Base-by-base conservation (phyloP, 2,888 invertebrate species). In the Chorisops tibialis region DNA sequence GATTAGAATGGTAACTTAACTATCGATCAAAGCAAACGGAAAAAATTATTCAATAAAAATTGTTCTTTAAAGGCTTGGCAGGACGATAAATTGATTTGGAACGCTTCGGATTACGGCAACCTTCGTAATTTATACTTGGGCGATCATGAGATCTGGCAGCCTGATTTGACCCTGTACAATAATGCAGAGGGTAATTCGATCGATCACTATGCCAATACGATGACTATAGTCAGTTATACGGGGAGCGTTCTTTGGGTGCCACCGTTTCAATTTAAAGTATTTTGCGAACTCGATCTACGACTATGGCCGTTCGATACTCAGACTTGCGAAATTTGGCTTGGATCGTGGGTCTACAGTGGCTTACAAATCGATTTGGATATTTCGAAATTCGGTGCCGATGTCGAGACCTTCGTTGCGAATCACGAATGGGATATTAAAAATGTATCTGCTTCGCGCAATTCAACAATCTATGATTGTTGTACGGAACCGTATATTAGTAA, bases 301-400 rank as follows among this genome's bases (percentile, higher is more conserved):
- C 78, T 81, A 64, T 93, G 92, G 92, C 93, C 93, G 0, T 83
- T 80, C 49, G 93, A 93, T 74, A 77, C 77, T 5, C 92, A 93
- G 73, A 75, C 72, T 0, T 89, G 88, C 69, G 70, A 73, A 45
- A 76, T 92, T 63, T 83, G 82, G 70, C 83, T 93, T 64, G 90
- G 89, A 1, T 90, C 91, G 0, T 87, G 91, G 84, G 84, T 85
- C 0, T 83, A 86, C 71, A 80, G 81, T 59, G 82, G 82, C 0
- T 81, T 85, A 21, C 82, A 86, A 68, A 77, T 88, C 7, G 80
- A 83, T 65, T 67, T 84, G 12, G 70, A 68, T 58, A 65, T 59
- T 39, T 68, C 67, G n/a, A 62, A 68, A 19, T 64, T 67, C 1
- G 56, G 51, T 19, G 62, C 67, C 1, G 70, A 72, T 24, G 69